phyloP scores from a whole-genome alignment of 2,113 vertebrate species.

The Cyanoderma ruficeps region DNA sequence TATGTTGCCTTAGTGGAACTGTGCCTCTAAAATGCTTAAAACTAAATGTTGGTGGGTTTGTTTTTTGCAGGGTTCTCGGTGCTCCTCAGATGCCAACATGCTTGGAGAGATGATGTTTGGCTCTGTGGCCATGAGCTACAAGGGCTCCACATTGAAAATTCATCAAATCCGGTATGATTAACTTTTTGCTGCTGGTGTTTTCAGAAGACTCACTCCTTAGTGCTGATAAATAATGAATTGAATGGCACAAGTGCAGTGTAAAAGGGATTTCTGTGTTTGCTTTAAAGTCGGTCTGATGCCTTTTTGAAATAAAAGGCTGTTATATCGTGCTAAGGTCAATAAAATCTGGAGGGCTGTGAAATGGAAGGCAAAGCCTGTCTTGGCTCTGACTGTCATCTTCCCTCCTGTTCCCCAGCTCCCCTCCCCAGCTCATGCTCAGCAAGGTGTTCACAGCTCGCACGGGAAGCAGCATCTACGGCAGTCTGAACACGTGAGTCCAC shows the following conservation, averaged over 20 bases:
- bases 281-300: not conserved
- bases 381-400: not conserved
- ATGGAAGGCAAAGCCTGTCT: not conserved
- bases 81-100: conserved; percentile 95
- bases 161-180: conserved; percentile 92
- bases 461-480: conserved; percentile 94
- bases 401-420: conserved; percentile 80
- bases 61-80: conserved; percentile 81
- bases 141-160: conserved; percentile 96
- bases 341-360: not conserved
- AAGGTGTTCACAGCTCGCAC: conserved; percentile 98
- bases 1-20: not conserved
- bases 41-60: not conserved
- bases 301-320: not conserved
- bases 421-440: conserved; percentile 97
- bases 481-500: conserved; percentile 93
- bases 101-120: conserved; percentile 99
- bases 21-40: not conserved
- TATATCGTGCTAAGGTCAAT: not conserved
- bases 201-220: not conserved
- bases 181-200: not conserved
- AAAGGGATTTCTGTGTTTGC: not conserved
- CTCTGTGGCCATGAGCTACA: conserved; percentile 99
- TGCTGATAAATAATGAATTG: not conserved
- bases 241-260: not conserved